Evolutionary conservation across 35 echinoderm and acorn worm genomes (phyloP).

Genomic region (Apostichopus californicus): DNA sequence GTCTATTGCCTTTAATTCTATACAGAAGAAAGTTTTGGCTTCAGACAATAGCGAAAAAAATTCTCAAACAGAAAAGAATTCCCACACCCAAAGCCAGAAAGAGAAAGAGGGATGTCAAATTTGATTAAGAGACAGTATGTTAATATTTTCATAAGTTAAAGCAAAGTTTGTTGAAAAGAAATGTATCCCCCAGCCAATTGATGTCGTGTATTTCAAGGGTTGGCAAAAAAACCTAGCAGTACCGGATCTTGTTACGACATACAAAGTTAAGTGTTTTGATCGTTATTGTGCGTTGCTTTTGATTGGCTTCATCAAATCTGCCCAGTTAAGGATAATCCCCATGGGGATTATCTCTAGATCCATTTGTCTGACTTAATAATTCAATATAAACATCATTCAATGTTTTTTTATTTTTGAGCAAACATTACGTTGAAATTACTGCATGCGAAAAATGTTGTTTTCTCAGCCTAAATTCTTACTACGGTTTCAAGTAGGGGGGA

Average conservation of each 20-base stretch:
- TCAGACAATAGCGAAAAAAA: too few species aligned
- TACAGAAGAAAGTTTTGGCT: too few species aligned
- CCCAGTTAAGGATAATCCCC: constrained; percentile 9
- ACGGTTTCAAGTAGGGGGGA: neutral
- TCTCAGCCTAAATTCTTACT: constrained; percentile 9
- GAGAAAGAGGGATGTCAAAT: neutral
- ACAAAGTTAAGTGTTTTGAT: neutral
- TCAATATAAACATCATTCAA: neutral
- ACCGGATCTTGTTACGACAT: neutral
- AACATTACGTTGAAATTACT: neutral
- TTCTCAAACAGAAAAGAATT: too few species aligned
- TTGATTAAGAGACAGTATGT: neutral
- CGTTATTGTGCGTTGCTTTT: neutral
- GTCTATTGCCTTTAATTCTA: too few species aligned
- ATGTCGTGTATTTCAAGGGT: neutral
- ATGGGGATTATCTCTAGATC: neutral
- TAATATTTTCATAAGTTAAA: constrained; percentile 20
- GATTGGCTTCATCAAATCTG: neutral
- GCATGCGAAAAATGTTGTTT: neutral
- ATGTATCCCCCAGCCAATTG: neutral
- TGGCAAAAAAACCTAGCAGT: neutral
- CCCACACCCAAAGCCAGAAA: too few species aligned
- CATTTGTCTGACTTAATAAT: constrained; percentile 6
- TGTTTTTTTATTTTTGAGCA: neutral
- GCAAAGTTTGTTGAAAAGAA: neutral